phyloP scores from a whole-genome alignment of 1,140 invertebrate species.

The Melitaea cinxia region DNA sequence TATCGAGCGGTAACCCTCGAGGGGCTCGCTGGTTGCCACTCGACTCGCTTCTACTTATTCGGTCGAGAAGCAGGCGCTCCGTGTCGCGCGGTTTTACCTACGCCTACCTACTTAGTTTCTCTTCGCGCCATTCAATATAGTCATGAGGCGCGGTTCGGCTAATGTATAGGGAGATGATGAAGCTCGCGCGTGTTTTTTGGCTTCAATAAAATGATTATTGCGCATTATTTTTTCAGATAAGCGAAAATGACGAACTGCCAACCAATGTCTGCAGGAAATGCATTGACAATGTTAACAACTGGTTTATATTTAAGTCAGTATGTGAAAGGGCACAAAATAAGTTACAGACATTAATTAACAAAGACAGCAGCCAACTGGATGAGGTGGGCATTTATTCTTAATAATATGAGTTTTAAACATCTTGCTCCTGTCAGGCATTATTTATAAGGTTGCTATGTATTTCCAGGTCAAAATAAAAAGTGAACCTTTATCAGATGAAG shows the following conservation, averaged over 20 bases:
- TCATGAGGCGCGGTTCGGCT: conserved; percentile 68
- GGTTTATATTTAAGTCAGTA: conserved; percentile 80
- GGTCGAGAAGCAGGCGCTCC: conserved; percentile 73
- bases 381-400: conserved; percentile 64
- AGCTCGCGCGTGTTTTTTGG: conserved; percentile 62
- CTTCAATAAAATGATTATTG: conserved; percentile 62
- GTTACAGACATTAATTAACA: conserved; percentile 78
- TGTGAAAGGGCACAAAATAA: conserved; percentile 82
- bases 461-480: conserved; percentile 80
- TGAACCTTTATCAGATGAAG: conserved; percentile 75
- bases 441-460: conserved; percentile 54
- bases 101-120: conserved; percentile 79
- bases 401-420: background rate
- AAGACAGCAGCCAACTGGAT: conserved; percentile 77
- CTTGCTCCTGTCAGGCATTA: conserved; percentile 53
- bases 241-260: conserved; percentile 81
- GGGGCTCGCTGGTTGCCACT: conserved; percentile 76
- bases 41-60: conserved; percentile 79
- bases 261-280: conserved; percentile 83
- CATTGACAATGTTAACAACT: conserved; percentile 81
- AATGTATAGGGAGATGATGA: conserved; percentile 61
- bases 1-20: conserved; percentile 79
- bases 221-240: conserved; percentile 81
- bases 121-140: conserved; percentile 67
- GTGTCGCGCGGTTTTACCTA: conserved; percentile 72